phyloP scores from a whole-genome alignment of 2,113 vertebrate genomes.

The Cephalopholis sonnerati region DNA sequence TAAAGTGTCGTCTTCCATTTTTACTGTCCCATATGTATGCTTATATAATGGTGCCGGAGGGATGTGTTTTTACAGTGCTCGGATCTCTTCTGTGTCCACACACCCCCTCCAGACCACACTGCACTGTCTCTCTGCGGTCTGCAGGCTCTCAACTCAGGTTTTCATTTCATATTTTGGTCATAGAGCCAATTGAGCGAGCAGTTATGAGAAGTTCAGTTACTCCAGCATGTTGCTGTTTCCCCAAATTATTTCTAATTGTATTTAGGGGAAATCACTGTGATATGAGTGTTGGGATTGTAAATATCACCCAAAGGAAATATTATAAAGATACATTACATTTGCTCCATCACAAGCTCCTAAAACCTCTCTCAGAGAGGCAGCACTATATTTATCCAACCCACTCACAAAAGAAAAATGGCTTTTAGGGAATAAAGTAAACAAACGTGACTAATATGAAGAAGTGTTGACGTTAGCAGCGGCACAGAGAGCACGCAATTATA shows the following conservation, averaged over 20 bases:
- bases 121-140: constrained; percentile 66
- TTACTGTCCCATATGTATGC: constrained; percentile 99
- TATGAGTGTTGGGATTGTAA: constrained; percentile 81
- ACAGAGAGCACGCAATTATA: constrained; percentile 51
- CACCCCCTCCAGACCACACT: constrained; percentile 74
- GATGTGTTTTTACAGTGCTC: constrained; percentile 95
- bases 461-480: constrained; percentile 68
- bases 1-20: constrained; percentile 99
- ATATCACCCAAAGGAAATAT: constrained; percentile 81
- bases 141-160: constrained; percentile 68
- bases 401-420: constrained; percentile 69
- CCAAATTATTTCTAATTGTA: constrained; percentile 82
- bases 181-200: constrained; percentile 78
- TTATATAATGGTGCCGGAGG: constrained; percentile 97
- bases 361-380: constrained; percentile 49
- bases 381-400: constrained; percentile 70
- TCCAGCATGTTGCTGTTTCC: constrained; percentile 70
- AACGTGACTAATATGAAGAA: constrained; percentile 75
- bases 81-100: constrained; percentile 84
- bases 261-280: constrained; percentile 72
- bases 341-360: constrained; percentile 53
- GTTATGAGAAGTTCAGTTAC: constrained; percentile 76
- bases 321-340: constrained; percentile 78
- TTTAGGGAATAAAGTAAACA: constrained; percentile 76
- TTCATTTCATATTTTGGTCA: constrained; percentile 80